Conservation (phyloP, 2,888 invertebrate species). For the Dendrolimus pini region DNA sequence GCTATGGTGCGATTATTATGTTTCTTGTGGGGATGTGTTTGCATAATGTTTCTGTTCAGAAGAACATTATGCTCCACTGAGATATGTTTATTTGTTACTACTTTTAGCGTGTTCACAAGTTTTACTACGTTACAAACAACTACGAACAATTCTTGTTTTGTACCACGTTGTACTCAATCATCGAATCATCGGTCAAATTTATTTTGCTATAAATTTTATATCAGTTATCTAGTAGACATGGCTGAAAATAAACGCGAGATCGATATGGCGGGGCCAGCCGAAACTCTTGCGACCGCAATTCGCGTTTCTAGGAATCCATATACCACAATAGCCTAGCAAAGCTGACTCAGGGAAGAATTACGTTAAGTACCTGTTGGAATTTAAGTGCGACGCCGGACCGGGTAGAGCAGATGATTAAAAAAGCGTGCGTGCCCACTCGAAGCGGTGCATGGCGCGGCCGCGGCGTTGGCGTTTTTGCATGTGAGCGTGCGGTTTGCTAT, state of each 20-base stretch:
- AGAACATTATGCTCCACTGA: not conserved
- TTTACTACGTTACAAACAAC: too few relatives aligned
- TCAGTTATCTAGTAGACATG: constrained; percentile 40
- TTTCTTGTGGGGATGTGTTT: constrained; percentile 31
- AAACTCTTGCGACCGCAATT: constrained; percentile 26
- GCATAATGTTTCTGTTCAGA: constrained; percentile 6
- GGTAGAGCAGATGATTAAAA: constrained; percentile 40
- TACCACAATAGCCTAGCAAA: constrained; percentile 15
- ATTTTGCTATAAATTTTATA: constrained; percentile 55
- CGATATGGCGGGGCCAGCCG: constrained; percentile 41
- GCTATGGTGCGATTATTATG: constrained; percentile 55
- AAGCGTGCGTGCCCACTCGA: constrained; percentile 66
- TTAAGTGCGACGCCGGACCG: constrained; percentile 11
- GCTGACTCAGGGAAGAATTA: constrained; percentile 20
- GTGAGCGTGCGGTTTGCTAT: constrained; percentile 18
- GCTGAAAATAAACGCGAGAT: constrained; percentile 54
- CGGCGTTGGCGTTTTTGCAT: constrained; percentile 62
- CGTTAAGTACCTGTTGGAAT: constrained; percentile 20
- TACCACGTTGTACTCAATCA: constrained; percentile 19
- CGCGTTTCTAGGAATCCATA: constrained; percentile 14
- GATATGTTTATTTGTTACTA: too few relatives aligned
- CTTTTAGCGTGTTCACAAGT: too few relatives aligned
- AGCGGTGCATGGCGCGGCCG: constrained; percentile 23
- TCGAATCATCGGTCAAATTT: constrained; percentile 31
- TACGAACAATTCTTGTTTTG: not conserved